Evolutionary conservation across 2,888 invertebrate genomes (phyloP).

Genomic region (Netelia melanura): DNA sequence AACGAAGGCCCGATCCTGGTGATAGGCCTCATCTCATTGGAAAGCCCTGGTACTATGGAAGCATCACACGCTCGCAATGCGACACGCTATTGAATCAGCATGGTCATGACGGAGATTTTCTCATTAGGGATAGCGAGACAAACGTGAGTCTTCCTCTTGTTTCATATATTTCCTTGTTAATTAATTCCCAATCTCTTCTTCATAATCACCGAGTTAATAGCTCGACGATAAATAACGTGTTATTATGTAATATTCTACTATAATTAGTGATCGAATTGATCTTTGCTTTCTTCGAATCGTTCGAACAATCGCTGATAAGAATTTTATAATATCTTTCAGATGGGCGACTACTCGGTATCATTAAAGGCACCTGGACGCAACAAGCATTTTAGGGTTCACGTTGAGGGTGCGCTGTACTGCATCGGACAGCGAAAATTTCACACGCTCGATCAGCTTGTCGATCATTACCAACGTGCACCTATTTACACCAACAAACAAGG

Average conservation of each 20-base stretch:
- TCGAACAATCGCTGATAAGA: too few relatives aligned
- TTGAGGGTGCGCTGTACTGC: slow-evolving; percentile 96
- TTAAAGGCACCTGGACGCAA: slow-evolving; percentile 98
- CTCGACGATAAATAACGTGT: too few relatives aligned
- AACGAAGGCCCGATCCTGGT: slow-evolving; percentile 85
- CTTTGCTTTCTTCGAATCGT: too few relatives aligned
- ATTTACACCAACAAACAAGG: slow-evolving; percentile 99
- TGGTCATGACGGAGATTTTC: slow-evolving; percentile 99
- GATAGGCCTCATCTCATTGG: slow-evolving; percentile 91
- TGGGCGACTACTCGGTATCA: slow-evolving; percentile 99
- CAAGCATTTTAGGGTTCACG: slow-evolving; percentile 99
- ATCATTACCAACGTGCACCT: slow-evolving; percentile 99
- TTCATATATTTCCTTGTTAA: slow-evolving; percentile 24
- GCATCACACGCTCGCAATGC: slow-evolving; percentile 97
- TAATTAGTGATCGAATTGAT: too few relatives aligned
- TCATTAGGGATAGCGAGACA: slow-evolving; percentile 99
- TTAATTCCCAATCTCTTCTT: not conserved
- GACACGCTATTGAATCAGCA: slow-evolving; percentile 97
- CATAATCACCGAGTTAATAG: too few relatives aligned
- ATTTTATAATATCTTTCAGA: slow-evolving; percentile 86
- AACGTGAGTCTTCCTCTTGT: slow-evolving; percentile 90
- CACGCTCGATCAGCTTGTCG: slow-evolving; percentile 97
- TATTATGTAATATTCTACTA: too few relatives aligned
- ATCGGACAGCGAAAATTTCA: slow-evolving; percentile 99
- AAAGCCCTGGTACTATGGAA: slow-evolving; percentile 99